A percentile compares a stretch with the other conserved stretches of the same genome.
phyloP scores from a whole-genome alignment of 2,797 vertebrate species.

The Sebastes minor region DNA sequence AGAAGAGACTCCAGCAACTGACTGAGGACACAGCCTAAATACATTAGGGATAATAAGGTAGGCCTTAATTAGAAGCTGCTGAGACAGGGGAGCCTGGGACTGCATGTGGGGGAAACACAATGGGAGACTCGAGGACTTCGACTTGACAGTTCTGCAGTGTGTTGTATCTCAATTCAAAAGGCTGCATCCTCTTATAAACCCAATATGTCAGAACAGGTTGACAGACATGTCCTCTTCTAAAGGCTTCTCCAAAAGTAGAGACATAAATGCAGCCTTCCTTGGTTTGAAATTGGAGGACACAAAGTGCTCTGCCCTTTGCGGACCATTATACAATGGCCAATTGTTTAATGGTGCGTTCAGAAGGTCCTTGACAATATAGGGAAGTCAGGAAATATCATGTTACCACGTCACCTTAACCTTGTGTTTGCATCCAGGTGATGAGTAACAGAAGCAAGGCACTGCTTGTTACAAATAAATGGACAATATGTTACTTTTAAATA shows the following conservation, averaged over 20 bases:
- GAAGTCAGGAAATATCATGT: conserved; percentile 11
- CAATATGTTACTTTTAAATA: too few species aligned
- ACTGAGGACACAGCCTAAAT: conserved; percentile 17
- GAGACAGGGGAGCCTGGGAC: conserved; percentile 40
- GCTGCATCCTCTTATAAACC: conserved; percentile 3
- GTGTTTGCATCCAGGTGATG: background rate
- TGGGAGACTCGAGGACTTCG: conserved; percentile 18
- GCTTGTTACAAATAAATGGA: background rate
- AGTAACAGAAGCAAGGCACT: background rate
- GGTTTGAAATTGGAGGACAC: background rate
- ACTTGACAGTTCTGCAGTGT: conserved; percentile 13
- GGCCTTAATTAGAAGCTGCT: conserved; percentile 55
- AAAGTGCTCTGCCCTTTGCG: conserved; percentile 13
- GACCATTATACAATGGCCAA: conserved; percentile 15
- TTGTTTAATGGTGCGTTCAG: conserved; percentile 46
- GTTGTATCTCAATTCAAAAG: conserved; percentile 32
- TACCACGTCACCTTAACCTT: background rate
- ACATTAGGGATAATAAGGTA: conserved; percentile 50
- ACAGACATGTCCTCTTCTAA: background rate
- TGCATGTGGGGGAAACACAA: conserved; percentile 33
- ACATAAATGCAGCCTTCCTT: background rate
- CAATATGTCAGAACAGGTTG: background rate
- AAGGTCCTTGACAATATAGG: conserved; percentile 29
- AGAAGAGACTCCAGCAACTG: conserved; percentile 3
- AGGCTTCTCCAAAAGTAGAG: background rate